Percentiles rank a stretch among this genome's conserved stretches.
Evolutionary conservation across 2,797 vertebrate species (phyloP).

Genomic region (Lates japonicus): DNA sequence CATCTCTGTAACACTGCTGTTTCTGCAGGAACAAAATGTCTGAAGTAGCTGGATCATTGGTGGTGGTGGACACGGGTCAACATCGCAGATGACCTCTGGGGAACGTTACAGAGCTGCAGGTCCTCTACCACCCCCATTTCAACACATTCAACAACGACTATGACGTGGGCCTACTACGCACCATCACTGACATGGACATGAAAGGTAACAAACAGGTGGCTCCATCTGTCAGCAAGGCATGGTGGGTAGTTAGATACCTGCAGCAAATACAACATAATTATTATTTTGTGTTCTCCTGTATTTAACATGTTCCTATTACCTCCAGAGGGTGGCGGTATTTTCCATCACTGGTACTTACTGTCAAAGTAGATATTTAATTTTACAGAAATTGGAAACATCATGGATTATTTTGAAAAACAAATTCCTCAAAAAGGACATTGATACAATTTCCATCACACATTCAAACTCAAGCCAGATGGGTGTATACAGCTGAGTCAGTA

Average conservation of each 20-base stretch:
- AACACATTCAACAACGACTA: constrained; percentile 82
- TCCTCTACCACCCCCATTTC: constrained; percentile 81
- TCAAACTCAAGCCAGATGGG: neutral
- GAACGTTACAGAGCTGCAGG: constrained; percentile 72
- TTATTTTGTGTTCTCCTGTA: neutral
- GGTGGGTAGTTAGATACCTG: too few relatives aligned
- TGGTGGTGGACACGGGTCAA: constrained; percentile 77
- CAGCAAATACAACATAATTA: neutral
- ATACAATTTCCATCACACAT: neutral
- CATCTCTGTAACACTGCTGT: constrained; percentile 16
- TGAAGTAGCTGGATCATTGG: constrained; percentile 78
- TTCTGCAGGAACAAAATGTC: constrained; percentile 76
- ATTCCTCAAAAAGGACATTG: neutral
- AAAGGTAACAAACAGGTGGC: constrained; percentile 59
- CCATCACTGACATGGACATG: constrained; percentile 77
- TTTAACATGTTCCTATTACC: neutral
- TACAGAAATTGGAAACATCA: too few relatives aligned
- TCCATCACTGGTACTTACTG: too few relatives aligned
- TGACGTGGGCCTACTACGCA: constrained; percentile 86
- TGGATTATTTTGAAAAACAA: neutral
- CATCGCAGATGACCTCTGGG: constrained; percentile 65
- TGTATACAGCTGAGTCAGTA: neutral
- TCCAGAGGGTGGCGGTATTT: neutral
- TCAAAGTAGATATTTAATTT: too few relatives aligned
- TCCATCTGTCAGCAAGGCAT: constrained; percentile 3